Conservation (phyloP, 2,888 invertebrate species). For the Cheilosia scutellata region DNA sequence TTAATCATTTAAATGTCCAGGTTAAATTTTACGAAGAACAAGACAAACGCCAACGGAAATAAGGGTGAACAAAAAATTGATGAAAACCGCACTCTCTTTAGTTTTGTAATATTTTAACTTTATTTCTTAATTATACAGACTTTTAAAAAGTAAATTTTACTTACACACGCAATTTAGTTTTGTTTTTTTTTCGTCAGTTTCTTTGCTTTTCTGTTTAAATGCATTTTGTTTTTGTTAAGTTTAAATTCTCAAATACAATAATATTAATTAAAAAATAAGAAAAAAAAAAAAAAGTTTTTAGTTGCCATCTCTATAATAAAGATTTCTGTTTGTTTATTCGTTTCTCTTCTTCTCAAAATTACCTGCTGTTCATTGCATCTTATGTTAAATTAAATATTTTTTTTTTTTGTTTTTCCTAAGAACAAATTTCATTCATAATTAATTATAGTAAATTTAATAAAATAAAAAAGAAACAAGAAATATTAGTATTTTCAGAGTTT, state of each 20-base stretch:
- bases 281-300: conserved; percentile 39
- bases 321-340: conserved; percentile 21
- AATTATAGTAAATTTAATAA: conserved; percentile 41
- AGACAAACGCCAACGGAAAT: too few species aligned
- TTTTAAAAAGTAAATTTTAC: conserved; percentile 73
- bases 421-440: conserved; percentile 27
- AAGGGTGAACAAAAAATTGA: too few species aligned
- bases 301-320: conserved; percentile 42
- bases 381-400: conserved; percentile 15
- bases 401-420: conserved; percentile 18
- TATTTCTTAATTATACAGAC: conserved; percentile 70
- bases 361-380: conserved; percentile 23
- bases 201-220: conserved; percentile 54
- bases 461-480: conserved; percentile 31
- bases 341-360: conserved; percentile 32
- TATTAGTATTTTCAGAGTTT: conserved; percentile 59
- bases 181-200: conserved; percentile 51
- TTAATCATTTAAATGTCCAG: too few species aligned
- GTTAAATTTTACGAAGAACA: too few species aligned
- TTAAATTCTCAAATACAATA: conserved; percentile 53
- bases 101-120: conserved; percentile 68
- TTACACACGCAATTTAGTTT: conserved; percentile 68
- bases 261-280: conserved; percentile 33
- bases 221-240: conserved; percentile 57
- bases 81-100: conserved; percentile 55